phyloP scores from a whole-genome alignment of 2,888 invertebrate genomes.

The Gymnosoma rotundatum region DNA sequence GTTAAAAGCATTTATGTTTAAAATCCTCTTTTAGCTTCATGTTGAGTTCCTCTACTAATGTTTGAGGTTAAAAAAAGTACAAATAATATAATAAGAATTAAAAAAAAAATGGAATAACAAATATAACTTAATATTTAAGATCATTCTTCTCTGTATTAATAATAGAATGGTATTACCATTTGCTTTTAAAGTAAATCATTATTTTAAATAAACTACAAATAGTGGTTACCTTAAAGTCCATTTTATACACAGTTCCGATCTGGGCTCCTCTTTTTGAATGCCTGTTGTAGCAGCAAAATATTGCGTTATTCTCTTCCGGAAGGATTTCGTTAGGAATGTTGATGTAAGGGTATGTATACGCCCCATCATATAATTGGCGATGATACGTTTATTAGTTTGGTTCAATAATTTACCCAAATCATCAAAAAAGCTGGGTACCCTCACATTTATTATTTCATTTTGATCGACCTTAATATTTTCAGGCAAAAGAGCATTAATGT shows the following conservation, averaged over 20 bases:
- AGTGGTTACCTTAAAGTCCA: constrained; percentile 87
- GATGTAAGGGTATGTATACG: constrained; percentile 91
- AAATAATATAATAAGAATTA: constrained; percentile 6
- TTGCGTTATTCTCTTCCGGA: constrained; percentile 90
- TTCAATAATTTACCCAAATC: constrained; percentile 86
- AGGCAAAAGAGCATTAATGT: constrained; percentile 91
- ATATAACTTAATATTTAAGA: constrained; percentile 74
- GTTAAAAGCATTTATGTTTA: too few relatives aligned
- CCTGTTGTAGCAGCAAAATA: constrained; percentile 92
- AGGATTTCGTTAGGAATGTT: constrained; percentile 90
- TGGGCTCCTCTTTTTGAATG: constrained; percentile 91
- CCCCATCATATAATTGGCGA: constrained; percentile 97
- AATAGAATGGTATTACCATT: too few relatives aligned
- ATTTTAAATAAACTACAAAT: not conserved
- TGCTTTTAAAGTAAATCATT: constrained; percentile 15
- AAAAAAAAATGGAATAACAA: constrained; percentile 31
- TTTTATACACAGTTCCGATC: constrained; percentile 96
- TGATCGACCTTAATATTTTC: constrained; percentile 85
- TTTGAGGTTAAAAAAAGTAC: constrained; percentile 10
- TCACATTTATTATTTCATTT: constrained; percentile 91
- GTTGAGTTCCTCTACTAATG: too few relatives aligned
- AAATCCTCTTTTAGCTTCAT: too few relatives aligned
- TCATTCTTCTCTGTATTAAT: constrained; percentile 72
- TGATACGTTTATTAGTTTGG: constrained; percentile 85
- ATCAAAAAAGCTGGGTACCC: constrained; percentile 91